These are phyloP conservation scores for Mesaphorura yosii DNA, from an alignment of 1,140 invertebrate genomes.

Conservation along the genomic window DNA sequence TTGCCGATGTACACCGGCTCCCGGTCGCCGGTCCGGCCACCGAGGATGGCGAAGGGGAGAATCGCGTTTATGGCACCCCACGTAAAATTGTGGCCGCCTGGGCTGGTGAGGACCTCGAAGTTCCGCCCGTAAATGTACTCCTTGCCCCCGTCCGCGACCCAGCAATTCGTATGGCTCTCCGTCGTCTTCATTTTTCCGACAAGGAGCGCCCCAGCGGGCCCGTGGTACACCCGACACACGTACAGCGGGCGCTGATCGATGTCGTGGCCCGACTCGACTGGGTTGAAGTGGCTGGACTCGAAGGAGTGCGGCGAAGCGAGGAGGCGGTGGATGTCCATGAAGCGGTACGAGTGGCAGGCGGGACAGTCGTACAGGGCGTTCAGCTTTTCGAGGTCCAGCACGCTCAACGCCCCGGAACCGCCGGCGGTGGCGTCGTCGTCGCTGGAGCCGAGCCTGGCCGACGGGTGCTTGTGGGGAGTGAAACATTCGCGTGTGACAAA, in stretches of 20 bases:
- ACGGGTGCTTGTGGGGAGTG: background rate
- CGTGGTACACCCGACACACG: background rate
- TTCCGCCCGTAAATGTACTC: background rate
- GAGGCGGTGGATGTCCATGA: background rate
- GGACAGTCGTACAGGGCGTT: background rate
- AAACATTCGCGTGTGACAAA: background rate
- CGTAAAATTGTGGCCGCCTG: background rate
- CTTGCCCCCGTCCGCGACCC: background rate
- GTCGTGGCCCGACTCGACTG: background rate
- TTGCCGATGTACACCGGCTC: background rate
- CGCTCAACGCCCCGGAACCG: background rate
- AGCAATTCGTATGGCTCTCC: background rate
- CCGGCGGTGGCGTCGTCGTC: no score
- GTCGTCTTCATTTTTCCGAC: background rate
- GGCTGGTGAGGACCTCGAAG: background rate
- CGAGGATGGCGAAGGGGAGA: background rate
- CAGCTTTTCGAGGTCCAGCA: background rate
- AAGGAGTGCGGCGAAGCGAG: background rate
- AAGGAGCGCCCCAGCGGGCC: background rate
- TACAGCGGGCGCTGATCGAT: background rate
- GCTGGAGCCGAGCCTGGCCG: background rate
- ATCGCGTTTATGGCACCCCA: background rate
- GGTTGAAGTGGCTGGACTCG: background rate
- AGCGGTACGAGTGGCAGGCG: background rate
- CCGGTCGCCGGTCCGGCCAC: background rate